Conservation (phyloP, 2,113 vertebrate genomes). For the Chroicocephalus ridibundus region DNA sequence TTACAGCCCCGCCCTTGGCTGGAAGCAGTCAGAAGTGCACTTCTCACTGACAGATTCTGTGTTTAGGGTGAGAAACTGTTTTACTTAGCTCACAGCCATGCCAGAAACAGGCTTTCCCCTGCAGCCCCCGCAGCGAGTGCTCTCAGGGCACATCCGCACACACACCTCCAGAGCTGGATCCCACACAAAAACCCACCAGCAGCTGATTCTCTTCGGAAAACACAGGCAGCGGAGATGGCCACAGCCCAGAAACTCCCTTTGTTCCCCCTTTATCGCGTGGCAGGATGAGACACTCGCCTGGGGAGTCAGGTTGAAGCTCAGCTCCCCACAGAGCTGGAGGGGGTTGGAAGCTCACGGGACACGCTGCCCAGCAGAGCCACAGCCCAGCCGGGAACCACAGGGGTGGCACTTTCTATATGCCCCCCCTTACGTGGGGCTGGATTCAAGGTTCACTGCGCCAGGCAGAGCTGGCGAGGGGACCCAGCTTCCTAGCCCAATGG, state of each 20-base stretch:
- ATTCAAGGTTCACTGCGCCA: background rate
- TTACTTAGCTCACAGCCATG: background rate
- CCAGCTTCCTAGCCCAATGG: rapidly evolving
- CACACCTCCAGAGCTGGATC: background rate
- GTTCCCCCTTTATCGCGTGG: background rate
- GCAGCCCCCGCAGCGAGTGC: background rate
- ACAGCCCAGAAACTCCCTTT: rapidly evolving
- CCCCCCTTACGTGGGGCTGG: background rate
- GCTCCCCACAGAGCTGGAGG: background rate
- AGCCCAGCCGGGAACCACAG: rapidly evolving
- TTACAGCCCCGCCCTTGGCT: background rate
- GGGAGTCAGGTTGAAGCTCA: background rate
- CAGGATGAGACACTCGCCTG: rapidly evolving
- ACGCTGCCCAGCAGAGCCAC: background rate
- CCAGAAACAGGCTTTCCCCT: background rate
- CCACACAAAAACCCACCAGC: background rate
- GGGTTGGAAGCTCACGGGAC: rapidly evolving
- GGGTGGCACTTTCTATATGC: background rate
- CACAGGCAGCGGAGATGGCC: rapidly evolving
- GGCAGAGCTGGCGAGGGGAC: background rate
- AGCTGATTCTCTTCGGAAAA: background rate
- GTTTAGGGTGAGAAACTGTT: background rate
- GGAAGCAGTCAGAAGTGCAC: background rate
- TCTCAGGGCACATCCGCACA: rapidly evolving
- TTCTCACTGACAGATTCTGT: background rate